phyloP scores from a whole-genome alignment of 2,888 invertebrate genomes.

The Leptura quadrifasciata region DNA sequence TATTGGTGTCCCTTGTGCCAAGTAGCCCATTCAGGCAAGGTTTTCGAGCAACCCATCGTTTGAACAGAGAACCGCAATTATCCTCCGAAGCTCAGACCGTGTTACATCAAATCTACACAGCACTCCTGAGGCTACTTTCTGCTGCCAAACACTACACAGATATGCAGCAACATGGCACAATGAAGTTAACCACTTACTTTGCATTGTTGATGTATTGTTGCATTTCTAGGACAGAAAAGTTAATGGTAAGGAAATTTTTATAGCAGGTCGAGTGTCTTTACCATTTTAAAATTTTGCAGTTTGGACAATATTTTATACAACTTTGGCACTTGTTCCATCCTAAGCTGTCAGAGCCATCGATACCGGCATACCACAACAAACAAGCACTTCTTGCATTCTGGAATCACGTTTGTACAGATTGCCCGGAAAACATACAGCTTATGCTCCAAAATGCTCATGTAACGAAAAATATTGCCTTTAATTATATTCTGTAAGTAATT shows the following conservation, averaged over 20 bases:
- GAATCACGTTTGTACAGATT: slow-evolving; percentile 95
- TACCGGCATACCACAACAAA: slow-evolving; percentile 96
- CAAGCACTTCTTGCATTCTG: slow-evolving; percentile 94
- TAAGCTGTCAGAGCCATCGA: slow-evolving; percentile 93
- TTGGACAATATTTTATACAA: slow-evolving; percentile 93
- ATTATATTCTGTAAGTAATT: slow-evolving; percentile 92
- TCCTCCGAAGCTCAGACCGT: slow-evolving; percentile 76
- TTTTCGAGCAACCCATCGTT: slow-evolving; percentile 81
- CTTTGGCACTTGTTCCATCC: slow-evolving; percentile 97
- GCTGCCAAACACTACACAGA: slow-evolving; percentile 92
- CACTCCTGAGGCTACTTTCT: slow-evolving; percentile 84
- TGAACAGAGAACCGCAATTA: slow-evolving; percentile 74
- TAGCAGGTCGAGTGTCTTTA: slow-evolving; percentile 24
- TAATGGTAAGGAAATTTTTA: slow-evolving; percentile 82
- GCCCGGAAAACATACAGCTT: slow-evolving; percentile 93
- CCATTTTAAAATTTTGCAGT: slow-evolving; percentile 76
- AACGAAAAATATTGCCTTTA: slow-evolving; percentile 96
- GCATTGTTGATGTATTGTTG: slow-evolving; percentile 94
- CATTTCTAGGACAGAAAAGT: slow-evolving; percentile 91
- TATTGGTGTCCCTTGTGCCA: slow-evolving; percentile 93
- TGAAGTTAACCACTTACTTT: slow-evolving; percentile 94
- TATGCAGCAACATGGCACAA: slow-evolving; percentile 90
- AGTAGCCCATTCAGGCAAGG: slow-evolving; percentile 93
- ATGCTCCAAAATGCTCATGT: slow-evolving; percentile 92
- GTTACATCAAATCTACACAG: slow-evolving; percentile 82